Conservation (phyloP, 2,888 invertebrate species). For the Phragmatobia fuliginosa region DNA sequence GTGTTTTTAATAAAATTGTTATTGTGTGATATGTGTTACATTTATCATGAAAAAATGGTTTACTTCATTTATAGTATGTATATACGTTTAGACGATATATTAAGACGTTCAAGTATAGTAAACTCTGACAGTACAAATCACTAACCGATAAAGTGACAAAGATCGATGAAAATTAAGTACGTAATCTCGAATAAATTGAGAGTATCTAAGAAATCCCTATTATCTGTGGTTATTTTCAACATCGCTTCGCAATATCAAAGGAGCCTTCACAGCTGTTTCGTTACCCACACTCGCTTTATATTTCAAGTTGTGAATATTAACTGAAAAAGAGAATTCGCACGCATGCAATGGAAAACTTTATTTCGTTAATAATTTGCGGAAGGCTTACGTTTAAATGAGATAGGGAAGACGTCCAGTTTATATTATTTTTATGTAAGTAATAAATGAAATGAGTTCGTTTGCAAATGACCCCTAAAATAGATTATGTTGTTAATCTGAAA, state of each 20-base stretch:
- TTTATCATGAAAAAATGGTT: too few relatives aligned
- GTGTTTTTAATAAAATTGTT: too few relatives aligned
- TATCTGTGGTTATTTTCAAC: slow-evolving; percentile 6
- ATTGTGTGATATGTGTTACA: too few relatives aligned
- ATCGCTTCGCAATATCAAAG: not conserved
- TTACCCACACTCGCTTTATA: slow-evolving; percentile 3
- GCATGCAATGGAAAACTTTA: not conserved
- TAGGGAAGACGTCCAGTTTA: not conserved
- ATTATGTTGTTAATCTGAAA: not conserved
- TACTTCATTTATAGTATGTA: too few relatives aligned
- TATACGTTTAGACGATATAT: too few relatives aligned
- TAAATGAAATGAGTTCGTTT: not conserved
- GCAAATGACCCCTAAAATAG: not conserved
- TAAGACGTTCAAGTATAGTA: not conserved
- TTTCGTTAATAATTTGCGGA: not conserved
- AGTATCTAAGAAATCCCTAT: not conserved
- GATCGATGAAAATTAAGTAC: not conserved
- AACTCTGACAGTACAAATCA: not conserved
- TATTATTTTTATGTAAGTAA: not conserved
- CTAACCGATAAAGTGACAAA: not conserved
- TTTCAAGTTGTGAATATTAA: not conserved
- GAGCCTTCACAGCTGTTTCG: not conserved
- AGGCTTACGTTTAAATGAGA: not conserved
- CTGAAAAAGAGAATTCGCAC: not conserved
- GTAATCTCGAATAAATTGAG: slow-evolving; percentile 4